Conservation (phyloP, 2,113 vertebrate species). For the Gallinago paraguaiae region DNA sequence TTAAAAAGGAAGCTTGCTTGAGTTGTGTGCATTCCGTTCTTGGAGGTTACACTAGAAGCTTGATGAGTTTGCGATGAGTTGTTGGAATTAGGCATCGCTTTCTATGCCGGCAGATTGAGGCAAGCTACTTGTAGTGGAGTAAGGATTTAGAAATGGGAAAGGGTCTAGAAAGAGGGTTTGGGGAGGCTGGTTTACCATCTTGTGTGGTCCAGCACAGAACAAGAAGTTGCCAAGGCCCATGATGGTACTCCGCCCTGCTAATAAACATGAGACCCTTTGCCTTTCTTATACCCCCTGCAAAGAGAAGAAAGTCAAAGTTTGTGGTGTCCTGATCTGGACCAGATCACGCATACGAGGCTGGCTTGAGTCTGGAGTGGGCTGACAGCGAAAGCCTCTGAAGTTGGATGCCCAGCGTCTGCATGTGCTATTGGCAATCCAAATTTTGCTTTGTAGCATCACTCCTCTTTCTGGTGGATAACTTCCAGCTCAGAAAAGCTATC, state of each 20-base stretch:
- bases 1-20: background rate
- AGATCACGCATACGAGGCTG: background rate
- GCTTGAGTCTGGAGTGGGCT: background rate
- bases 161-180: background rate
- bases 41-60: background rate
- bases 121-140: background rate
- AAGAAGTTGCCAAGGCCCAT: background rate
- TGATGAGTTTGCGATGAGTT: background rate
- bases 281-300: background rate
- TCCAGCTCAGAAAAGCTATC: slow-evolving; percentile 2
- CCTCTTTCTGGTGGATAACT: background rate
- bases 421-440: background rate
- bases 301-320: background rate
- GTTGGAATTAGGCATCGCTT: background rate
- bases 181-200: background rate
- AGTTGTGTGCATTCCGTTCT: background rate
- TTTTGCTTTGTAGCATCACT: background rate
- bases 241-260: background rate
- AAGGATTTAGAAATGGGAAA: background rate
- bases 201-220: background rate
- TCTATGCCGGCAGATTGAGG: background rate
- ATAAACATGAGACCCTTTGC: background rate
- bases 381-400: background rate
- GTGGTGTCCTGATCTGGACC: background rate
- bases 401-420: background rate